These are phyloP conservation scores for Guaruba guarouba DNA, from an alignment of 2,113 vertebrate species.

Conservation along the genomic window DNA sequence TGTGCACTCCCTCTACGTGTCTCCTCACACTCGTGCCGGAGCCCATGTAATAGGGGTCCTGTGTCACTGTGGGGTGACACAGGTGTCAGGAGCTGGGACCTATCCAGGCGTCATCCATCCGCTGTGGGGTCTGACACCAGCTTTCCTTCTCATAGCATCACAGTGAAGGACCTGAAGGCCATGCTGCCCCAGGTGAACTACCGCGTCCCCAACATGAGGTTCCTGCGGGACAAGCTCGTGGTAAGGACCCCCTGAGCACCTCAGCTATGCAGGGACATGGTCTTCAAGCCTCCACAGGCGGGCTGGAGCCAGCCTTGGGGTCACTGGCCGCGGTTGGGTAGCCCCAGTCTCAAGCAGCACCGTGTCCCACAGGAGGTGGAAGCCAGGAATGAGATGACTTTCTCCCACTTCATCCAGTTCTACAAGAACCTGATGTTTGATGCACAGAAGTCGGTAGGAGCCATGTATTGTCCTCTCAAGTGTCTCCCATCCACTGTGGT, in stretches of 20 bases:
- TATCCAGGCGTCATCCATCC: neutral
- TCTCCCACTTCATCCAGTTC: conserved; percentile 83
- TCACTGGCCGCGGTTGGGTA: fast-evolving
- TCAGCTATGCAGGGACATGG: neutral
- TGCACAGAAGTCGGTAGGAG: conserved; percentile 82
- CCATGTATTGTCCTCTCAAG: neutral
- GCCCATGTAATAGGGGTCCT: neutral
- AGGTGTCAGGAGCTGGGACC: neutral
- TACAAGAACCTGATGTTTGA: conserved; percentile 89
- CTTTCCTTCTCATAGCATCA: conserved; percentile 68
- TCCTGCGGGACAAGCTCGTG: conserved; percentile 84
- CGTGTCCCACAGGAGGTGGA: conserved; percentile 78
- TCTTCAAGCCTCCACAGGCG: fast-evolving
- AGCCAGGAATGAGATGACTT: conserved; percentile 80
- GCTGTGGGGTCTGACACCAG: fast-evolving
- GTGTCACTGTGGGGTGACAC: neutral
- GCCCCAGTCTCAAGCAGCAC: neutral
- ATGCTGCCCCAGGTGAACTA: conserved; percentile 86
- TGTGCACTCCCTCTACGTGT: fast-evolving
- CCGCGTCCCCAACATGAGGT: conserved; percentile 85
- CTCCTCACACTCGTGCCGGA: fast-evolving
- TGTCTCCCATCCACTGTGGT: fast-evolving
- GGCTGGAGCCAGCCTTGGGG: neutral
- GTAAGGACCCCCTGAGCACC: conserved; percentile 42
- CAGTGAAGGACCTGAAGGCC: conserved; percentile 84